A percentile compares a stretch with the other conserved stretches of the same genome.
Conservation (phyloP, 1,140 invertebrate species). For the Rhizoglyphus robini region DNA sequence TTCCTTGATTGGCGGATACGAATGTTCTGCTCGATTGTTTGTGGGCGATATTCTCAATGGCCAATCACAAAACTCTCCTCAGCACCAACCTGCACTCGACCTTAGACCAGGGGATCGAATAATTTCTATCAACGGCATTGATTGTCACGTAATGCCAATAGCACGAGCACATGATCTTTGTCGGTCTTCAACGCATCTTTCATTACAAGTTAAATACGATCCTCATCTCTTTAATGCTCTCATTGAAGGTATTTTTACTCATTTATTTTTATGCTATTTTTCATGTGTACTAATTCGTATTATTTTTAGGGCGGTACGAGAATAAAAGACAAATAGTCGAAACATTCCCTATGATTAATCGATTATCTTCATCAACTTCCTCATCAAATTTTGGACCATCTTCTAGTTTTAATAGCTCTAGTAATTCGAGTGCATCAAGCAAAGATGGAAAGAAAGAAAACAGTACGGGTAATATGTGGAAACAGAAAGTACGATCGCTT, state of each 20-base stretch:
- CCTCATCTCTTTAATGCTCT: conserved; percentile 16
- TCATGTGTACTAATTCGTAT: neutral
- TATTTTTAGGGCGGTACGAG: conserved; percentile 4
- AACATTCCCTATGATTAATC: conserved; percentile 3
- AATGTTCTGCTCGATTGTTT: conserved; percentile 80
- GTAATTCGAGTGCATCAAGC: neutral
- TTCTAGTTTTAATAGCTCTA: neutral
- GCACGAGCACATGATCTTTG: conserved; percentile 81
- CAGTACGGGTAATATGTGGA: neutral
- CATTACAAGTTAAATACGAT: conserved; percentile 95
- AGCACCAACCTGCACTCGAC: neutral
- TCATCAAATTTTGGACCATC: neutral
- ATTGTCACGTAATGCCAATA: conserved; percentile 79
- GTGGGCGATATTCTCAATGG: conserved; percentile 37
- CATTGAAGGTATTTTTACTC: conserved; percentile 10
- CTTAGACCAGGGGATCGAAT: conserved; percentile 92
- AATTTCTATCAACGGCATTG: conserved; percentile 91
- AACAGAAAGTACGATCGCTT: neutral
- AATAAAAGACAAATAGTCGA: conserved; percentile 12
- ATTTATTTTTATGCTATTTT: neutral
- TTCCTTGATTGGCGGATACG: conserved; percentile 77
- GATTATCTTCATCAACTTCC: neutral
- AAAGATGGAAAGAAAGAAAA: neutral
- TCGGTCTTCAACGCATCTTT: conserved; percentile 81
- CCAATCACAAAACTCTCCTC: neutral